phyloP scores from a whole-genome alignment of 2,797 vertebrate species.

The Ctenopoma kingsleyae region DNA sequence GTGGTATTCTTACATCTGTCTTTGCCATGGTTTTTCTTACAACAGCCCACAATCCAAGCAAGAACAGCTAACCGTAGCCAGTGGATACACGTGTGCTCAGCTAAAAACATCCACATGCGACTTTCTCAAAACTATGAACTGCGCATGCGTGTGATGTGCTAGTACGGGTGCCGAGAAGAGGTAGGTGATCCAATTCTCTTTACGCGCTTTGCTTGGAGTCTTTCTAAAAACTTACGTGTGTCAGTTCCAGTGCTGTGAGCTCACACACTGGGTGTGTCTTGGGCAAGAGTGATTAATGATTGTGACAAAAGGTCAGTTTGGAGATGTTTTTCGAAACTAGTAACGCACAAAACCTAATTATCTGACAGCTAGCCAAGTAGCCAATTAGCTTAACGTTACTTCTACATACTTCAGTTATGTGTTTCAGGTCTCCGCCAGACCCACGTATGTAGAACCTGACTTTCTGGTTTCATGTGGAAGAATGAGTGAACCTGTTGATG shows the following conservation, averaged over 20 bases:
- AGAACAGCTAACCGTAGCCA: rapidly evolving
- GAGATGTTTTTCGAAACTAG: neutral
- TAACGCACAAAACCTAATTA: neutral
- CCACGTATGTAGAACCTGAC: neutral
- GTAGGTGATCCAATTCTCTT: rapidly evolving
- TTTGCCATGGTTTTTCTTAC: constrained; percentile 53
- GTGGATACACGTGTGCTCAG: constrained; percentile 29
- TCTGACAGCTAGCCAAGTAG: neutral
- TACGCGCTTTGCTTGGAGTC: neutral
- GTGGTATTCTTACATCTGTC: constrained; percentile 42
- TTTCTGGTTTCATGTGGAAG: neutral
- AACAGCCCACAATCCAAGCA: neutral
- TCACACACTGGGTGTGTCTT: neutral
- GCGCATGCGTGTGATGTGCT: constrained; percentile 27
- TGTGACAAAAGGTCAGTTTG: rapidly evolving
- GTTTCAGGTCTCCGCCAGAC: neutral
- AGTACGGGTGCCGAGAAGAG: constrained; percentile 49
- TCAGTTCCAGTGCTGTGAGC: neutral
- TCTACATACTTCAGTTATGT: neutral
- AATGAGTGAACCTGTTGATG: rapidly evolving
- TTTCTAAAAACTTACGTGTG: rapidly evolving
- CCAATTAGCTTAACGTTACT: neutral
- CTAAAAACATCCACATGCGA: constrained; percentile 28
- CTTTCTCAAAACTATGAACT: neutral
- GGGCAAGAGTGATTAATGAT: rapidly evolving